Evolutionary conservation across 1,140 invertebrate species (phyloP).

Genomic region (Scylla paramamosain): DNA sequence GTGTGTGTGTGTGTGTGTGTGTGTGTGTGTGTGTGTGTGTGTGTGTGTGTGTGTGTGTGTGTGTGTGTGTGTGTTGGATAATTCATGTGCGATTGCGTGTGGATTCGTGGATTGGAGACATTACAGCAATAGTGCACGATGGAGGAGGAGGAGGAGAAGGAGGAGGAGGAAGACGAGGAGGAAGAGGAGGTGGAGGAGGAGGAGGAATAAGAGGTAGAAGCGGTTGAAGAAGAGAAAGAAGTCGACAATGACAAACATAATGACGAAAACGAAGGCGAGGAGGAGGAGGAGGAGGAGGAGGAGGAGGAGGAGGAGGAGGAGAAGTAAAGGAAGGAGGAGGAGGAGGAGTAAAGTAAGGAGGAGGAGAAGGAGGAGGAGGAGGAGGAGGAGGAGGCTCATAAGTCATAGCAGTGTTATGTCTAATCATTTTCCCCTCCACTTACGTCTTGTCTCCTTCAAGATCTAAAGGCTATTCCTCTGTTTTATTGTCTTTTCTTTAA

Average conservation of each 20-base stretch:
- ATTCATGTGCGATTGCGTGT: too few species aligned
- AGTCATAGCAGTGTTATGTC: background rate
- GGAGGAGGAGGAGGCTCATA: background rate
- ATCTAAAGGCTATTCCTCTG: background rate
- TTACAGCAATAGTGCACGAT: too few species aligned
- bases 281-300: background rate
- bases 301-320: background rate
- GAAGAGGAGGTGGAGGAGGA: slow-evolving; percentile 32
- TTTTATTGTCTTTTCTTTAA: background rate
- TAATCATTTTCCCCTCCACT: background rate
- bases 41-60: too few species aligned
- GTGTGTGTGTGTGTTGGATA: too few species aligned
- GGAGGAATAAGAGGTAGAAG: background rate
- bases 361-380: background rate
- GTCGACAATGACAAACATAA: too few species aligned
- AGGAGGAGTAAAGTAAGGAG: too few species aligned
- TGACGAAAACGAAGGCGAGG: too few species aligned
- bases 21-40: too few species aligned
- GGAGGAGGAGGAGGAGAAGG: background rate
- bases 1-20: too few species aligned
- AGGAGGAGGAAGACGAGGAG: background rate
- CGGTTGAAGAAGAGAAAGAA: background rate
- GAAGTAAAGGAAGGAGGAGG: too few species aligned
- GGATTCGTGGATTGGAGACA: too few species aligned
- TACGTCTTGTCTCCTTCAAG: background rate